phyloP scores from a whole-genome alignment of 2,888 invertebrate genomes.

The Diarsia brunnea region DNA sequence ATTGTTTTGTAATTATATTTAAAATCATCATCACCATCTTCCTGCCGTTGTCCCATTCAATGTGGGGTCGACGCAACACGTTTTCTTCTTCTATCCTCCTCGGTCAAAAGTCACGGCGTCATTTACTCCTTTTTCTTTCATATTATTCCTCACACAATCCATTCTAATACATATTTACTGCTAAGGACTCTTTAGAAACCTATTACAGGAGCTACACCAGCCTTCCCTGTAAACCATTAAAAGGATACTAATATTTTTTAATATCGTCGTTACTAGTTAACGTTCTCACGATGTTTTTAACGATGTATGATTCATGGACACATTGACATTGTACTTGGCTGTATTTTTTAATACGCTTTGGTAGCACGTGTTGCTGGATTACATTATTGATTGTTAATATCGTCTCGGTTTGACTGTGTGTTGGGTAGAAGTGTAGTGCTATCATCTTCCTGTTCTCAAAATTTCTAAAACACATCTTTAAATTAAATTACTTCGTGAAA shows the following conservation, averaged over 20 bases:
- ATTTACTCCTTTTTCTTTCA: too few species aligned
- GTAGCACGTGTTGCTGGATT: conserved; percentile 40
- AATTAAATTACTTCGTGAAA: background rate
- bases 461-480: background rate
- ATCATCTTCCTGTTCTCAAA: background rate
- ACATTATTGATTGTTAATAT: conserved; percentile 30
- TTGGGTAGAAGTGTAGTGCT: background rate
- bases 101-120: too few species aligned
- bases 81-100: too few species aligned
- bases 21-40: background rate
- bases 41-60: too few species aligned
- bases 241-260: conserved; percentile 4
- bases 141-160: too few species aligned
- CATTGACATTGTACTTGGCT: conserved; percentile 26
- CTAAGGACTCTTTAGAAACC: background rate
- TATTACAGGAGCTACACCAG: too few species aligned
- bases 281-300: conserved; percentile 50
- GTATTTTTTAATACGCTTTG: conserved; percentile 14
- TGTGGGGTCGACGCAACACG: too few species aligned
- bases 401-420: background rate
- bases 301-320: conserved; percentile 47
- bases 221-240: conserved; percentile 4
- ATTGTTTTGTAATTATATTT: too few species aligned
- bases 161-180: too few species aligned
- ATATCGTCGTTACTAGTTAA: conserved; percentile 25